A percentile compares a stretch with the other conserved stretches of the same genome.
Evolutionary conservation across 2,888 invertebrate genomes (phyloP).

Genomic region (Sepioteuthis lessoniana): DNA sequence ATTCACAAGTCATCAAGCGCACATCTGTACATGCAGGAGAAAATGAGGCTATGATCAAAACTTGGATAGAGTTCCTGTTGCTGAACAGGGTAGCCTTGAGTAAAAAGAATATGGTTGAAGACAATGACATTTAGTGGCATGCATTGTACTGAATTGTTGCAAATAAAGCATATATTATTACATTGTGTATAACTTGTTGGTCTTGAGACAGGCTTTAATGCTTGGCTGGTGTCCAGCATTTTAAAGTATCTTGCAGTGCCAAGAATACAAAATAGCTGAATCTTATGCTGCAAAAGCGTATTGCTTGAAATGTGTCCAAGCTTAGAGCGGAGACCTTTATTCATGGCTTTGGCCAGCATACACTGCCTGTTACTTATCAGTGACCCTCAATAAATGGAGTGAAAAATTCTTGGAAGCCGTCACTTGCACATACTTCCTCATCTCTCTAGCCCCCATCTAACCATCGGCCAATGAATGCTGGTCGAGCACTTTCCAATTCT

Average conservation of each 20-base stretch:
- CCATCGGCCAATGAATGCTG: background rate
- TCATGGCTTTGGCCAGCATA: background rate
- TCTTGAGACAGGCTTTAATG: background rate
- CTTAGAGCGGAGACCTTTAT: constrained; percentile 17
- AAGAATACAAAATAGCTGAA: constrained; percentile 33
- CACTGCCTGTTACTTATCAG: constrained; percentile 11
- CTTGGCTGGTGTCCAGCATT: background rate
- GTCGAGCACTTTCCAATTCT: no score
- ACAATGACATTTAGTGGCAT: constrained; percentile 14
- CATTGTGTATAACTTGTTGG: constrained; percentile 14
- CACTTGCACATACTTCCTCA: background rate
- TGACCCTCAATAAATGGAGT: constrained; percentile 33
- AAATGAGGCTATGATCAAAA: background rate
- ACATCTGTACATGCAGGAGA: background rate
- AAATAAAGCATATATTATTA: constrained; percentile 33
- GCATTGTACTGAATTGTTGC: background rate
- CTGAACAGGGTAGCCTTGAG: background rate
- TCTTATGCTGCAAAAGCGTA: constrained; percentile 33
- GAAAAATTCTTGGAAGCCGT: background rate
- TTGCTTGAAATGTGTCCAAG: constrained; percentile 23
- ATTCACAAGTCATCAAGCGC: no score
- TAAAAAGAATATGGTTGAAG: background rate
- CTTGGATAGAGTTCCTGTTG: background rate
- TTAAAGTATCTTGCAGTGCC: constrained; percentile 8
- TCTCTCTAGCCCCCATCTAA: background rate